A percentile compares a stretch with the other conserved stretches of the same genome.
Evolutionary conservation across 2,888 invertebrate species (phyloP).

Genomic region (Abrostola tripartita): DNA sequence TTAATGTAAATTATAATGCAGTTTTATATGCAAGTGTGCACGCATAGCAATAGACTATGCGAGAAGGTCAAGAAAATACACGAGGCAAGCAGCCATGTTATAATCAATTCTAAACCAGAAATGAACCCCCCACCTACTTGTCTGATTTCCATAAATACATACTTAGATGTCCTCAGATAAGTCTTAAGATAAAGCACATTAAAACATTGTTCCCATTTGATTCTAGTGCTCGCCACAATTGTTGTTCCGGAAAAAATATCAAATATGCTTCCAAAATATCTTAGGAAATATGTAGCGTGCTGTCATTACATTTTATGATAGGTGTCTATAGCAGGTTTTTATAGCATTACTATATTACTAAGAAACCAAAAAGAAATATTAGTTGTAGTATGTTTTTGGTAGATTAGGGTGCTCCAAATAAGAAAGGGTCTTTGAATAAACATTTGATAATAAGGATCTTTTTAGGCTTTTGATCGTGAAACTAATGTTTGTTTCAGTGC

Average conservation of each 20-base stretch:
- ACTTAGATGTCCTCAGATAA: neutral
- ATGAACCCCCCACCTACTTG: slow-evolving; percentile 4
- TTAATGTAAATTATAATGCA: slow-evolving; percentile 51
- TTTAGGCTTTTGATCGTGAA: no score
- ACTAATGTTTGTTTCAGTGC: no score
- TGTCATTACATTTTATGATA: slow-evolving; percentile 7
- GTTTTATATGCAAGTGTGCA: slow-evolving; percentile 34
- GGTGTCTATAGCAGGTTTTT: neutral
- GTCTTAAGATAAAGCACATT: slow-evolving; percentile 10
- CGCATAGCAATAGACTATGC: slow-evolving; percentile 24
- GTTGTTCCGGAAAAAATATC: slow-evolving; percentile 3
- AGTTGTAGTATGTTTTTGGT: no score
- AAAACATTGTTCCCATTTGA: slow-evolving; percentile 2
- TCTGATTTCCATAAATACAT: slow-evolving; percentile 7
- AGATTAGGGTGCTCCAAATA: no score
- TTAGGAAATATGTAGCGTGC: slow-evolving; percentile 6
- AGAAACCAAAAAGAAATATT: no score
- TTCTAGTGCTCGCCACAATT: slow-evolving; percentile 2
- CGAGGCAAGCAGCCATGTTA: slow-evolving; percentile 10
- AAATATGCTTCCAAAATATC: neutral
- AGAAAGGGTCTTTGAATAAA: no score
- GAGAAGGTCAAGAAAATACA: slow-evolving; percentile 35
- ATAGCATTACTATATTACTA: no score
- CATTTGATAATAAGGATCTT: no score
- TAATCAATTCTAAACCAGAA: slow-evolving; percentile 16